Evolutionary conservation across 2,797 vertebrate genomes (phyloP).

Genomic region (Leuciscus waleckii): DNA sequence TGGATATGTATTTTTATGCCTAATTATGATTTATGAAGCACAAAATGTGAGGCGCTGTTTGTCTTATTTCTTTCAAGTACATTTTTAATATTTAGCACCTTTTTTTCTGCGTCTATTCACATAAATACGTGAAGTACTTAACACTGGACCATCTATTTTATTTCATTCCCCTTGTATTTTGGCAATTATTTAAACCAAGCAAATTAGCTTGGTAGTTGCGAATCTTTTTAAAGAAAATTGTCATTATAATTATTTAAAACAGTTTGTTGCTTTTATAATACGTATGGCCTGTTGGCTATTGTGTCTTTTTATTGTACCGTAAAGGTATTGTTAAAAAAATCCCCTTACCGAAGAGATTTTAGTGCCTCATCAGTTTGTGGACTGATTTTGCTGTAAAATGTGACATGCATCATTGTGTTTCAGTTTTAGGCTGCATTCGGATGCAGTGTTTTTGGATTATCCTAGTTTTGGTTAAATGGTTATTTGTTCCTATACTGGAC

Average conservation of each 20-base stretch:
- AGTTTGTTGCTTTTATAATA: not conserved
- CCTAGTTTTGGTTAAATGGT: not conserved
- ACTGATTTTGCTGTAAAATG: constrained; percentile 22
- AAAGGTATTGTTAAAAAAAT: not conserved
- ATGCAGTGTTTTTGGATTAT: not conserved
- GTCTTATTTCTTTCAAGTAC: not conserved
- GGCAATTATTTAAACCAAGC: constrained; percentile 3
- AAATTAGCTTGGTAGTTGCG: not conserved
- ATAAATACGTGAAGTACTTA: constrained; percentile 6
- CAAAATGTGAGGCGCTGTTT: not conserved
- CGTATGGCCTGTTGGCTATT: not conserved
- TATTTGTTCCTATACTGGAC: constrained; percentile 10
- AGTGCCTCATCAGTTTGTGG: constrained; percentile 26
- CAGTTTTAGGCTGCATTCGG: not conserved
- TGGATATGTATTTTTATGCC: constrained; percentile 26
- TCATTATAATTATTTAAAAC: not conserved
- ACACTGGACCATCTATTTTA: constrained; percentile 33
- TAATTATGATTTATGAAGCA: not conserved
- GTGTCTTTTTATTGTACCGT: not conserved
- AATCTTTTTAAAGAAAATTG: not conserved
- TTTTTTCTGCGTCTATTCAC: not conserved
- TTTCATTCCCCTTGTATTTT: not conserved
- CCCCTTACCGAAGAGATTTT: not conserved
- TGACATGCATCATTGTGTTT: not conserved
- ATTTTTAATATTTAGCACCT: not conserved